Evolutionary conservation across 2,888 invertebrate genomes (phyloP), one percentile per base, ranked within the genome.

Genomic region (Gryllus longicercus): DNA sequence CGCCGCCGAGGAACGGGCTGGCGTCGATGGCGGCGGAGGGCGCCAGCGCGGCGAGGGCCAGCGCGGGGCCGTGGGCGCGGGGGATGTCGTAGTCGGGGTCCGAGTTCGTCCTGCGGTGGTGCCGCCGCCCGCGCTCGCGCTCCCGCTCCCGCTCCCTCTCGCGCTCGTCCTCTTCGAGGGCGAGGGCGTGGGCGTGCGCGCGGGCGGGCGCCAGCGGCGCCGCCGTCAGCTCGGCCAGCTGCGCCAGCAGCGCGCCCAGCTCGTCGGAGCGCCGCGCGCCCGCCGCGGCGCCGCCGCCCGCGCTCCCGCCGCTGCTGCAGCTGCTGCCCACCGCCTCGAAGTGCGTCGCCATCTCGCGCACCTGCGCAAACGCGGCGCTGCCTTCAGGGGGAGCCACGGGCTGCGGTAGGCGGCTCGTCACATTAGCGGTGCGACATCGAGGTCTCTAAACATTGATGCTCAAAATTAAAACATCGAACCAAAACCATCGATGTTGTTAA

Each of bases 41-140:
- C 63, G n/a, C 63, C 16, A n/a, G 63, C 16, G 63, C n/a, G 14
- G 63, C 63, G 4, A 63, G 63, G 63, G 16, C 63, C 63, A 63
- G n/a, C 63, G 63, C 63, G n/a, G 63, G 16, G 63, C 63, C 63
- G 63, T 63, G 63, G 63, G 63, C 16, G n/a, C 63, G 63, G n/a
- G 63, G 63, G 63, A 63, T 63, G 63, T 63, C 63, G 63, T 63
- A 63, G 63, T 63, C 63, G 63, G 63, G 63, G n/a, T 63, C 63
- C 63, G 63, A 63, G n/a, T 11, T 14, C 63, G 14, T 63, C 63
- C 63, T 11, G 8, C 38, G 38, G 38, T 38, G 38, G 38, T 38
- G 38, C 1, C 1, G 14, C 63, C 63, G 63, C n/a, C 16, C 63
- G 63, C 63, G 11, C 14, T 1, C 14, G 38, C 38, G 8, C 63